Base-by-base conservation (phyloP, 2,113 vertebrate species). In the Larimichthys crocea region DNA sequence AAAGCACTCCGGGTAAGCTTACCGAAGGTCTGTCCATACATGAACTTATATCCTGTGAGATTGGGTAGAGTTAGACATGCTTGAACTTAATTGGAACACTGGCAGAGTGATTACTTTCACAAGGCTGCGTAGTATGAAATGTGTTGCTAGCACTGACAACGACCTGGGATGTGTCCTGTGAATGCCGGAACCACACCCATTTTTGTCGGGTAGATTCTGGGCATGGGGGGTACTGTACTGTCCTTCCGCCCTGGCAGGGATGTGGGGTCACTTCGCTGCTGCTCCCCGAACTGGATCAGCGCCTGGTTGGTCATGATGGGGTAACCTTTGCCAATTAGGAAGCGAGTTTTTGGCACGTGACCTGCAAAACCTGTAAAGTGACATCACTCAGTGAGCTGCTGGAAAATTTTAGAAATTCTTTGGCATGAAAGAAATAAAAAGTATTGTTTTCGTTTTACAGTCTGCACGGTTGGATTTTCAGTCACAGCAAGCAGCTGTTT, bases 161-260 rank as follows among this genome's bases (percentile, higher is more conserved):
- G 35, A 96, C 96, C 96, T 94, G 96, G 96, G 46, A 96, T 94
- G 0, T 96, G 94, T 65, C 96, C 96, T 0, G 94, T 92, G 44
- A 95, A 96, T 19, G 87, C 90, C 26, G 96, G 95, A 50, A 95
- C 65, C 71, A 95, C 73, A n/a, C 94, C 94, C 3, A 61, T 81
- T 22, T 93, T 77, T 19, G 86, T 53, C 31, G 89, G 83, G 85
- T 93, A 94, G 64, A 92, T 90, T 8, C 61, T 84, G 17, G 80
- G 69, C 59, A 93, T 74, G 1, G 69, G 19, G 0, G 88, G 85
- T 7, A 91, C 62, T 16, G 9, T 12, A 3, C 40, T 60, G 2
- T 72, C 22, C 5, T 44, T 76, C 26, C 65, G 49, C 20, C 3
- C 61, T 40, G 19, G 9, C n/a, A n/a, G 26, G 20, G 64, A 46